Percentiles rank a stretch among this genome's conserved stretches.
These are phyloP conservation scores for Polyodon spathula DNA, from an alignment of 2,113 vertebrate species.

Conservation along the genomic window DNA sequence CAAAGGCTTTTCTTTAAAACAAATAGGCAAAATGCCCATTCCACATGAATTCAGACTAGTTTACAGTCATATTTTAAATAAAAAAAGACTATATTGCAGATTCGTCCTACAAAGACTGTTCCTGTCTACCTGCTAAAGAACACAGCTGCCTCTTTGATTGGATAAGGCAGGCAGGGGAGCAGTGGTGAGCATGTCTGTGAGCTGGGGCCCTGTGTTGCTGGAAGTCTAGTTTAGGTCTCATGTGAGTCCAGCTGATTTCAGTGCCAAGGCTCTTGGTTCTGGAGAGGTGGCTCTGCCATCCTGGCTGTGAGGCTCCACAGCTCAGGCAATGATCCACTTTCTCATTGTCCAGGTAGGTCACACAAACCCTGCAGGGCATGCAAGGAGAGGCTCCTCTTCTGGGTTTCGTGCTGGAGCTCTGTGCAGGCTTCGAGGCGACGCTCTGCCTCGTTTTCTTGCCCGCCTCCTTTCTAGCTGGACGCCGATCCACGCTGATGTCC, in stretches of 20 bases:
- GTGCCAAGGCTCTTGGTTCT: slow-evolving; percentile 32
- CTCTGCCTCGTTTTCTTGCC: slow-evolving; percentile 34
- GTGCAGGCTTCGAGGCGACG: slow-evolving; percentile 4
- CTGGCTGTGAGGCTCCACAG: slow-evolving; percentile 37
- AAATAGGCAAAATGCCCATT: too few relatives aligned
- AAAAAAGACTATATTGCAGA: too few relatives aligned
- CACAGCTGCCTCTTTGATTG: slow-evolving; percentile 65
- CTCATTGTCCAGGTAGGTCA: slow-evolving; percentile 46
- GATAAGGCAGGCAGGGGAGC: slow-evolving; percentile 57
- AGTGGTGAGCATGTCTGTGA: slow-evolving; percentile 45
- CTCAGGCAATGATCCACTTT: slow-evolving; percentile 42
- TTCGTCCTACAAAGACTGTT: too few relatives aligned
- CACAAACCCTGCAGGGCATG: slow-evolving; percentile 55
- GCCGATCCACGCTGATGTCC: slow-evolving; percentile 60
- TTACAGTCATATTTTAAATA: too few relatives aligned
- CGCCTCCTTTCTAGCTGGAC: slow-evolving; percentile 44
- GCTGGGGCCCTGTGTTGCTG: neutral
- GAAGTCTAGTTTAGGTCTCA: neutral
- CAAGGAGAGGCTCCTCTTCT: slow-evolving; percentile 38
- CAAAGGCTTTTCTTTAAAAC: too few relatives aligned
- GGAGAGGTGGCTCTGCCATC: slow-evolving; percentile 53
- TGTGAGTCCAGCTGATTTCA: slow-evolving; percentile 25
- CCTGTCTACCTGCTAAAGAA: slow-evolving; percentile 35
- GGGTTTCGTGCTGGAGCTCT: slow-evolving; percentile 11
- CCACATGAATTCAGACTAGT: too few relatives aligned